Percentiles rank a stretch among this genome's conserved stretches.
These are phyloP conservation scores for Cryptophagus acutangulus DNA, from an alignment of 2,888 invertebrate species.

Conservation along the genomic window DNA sequence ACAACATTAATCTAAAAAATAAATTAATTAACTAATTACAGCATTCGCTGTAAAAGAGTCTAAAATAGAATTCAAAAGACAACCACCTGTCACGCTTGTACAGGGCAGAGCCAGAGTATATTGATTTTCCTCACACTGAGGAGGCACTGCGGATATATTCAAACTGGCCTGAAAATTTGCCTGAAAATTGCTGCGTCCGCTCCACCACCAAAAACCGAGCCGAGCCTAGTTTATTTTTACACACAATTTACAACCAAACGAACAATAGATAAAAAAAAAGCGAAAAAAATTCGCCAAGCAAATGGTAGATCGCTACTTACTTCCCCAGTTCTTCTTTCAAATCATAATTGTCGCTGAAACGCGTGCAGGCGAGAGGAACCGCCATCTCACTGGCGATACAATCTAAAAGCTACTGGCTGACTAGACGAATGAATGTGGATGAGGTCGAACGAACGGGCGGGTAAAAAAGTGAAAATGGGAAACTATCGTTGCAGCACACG, in stretches of 20 bases:
- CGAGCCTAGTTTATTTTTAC: too few relatives aligned
- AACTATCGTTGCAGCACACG: slow-evolving; percentile 20
- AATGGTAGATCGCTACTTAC: slow-evolving; percentile 59
- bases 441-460: background rate
- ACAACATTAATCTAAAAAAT: too few relatives aligned
- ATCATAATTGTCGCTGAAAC: slow-evolving; percentile 99
- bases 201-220: background rate
- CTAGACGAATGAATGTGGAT: background rate
- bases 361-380: slow-evolving; percentile 87
- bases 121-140: slow-evolving; percentile 48
- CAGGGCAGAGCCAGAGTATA: slow-evolving; percentile 45
- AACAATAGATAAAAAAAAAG: background rate
- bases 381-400: slow-evolving; percentile 58
- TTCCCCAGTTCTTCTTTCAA: slow-evolving; percentile 99
- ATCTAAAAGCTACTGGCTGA: slow-evolving; percentile 3
- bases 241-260: background rate
- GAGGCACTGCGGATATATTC: slow-evolving; percentile 49
- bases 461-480: background rate
- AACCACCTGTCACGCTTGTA: slow-evolving; percentile 47
- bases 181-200: background rate
- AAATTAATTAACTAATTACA: too few relatives aligned
- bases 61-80: slow-evolving; percentile 29
- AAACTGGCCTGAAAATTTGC: slow-evolving; percentile 32
- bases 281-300: background rate
- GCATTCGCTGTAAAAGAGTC: too few relatives aligned